Conservation (phyloP, 2,113 vertebrate genomes). For the Ceratotherium simum region DNA sequence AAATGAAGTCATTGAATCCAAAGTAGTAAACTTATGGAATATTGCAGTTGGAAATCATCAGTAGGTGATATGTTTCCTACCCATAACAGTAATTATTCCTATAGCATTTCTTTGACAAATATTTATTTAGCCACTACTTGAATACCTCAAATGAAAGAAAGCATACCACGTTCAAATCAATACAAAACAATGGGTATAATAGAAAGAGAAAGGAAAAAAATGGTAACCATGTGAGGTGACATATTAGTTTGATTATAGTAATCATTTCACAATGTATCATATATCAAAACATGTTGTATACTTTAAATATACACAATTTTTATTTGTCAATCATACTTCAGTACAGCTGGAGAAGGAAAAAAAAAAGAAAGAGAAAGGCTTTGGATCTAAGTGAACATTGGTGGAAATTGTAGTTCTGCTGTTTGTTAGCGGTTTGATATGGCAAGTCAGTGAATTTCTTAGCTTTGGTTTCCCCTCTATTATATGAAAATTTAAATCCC, state of each 20-base stretch:
- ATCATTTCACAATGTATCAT: background rate
- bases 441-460: background rate
- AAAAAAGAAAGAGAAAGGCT: background rate
- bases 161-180: background rate
- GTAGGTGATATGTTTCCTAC: background rate
- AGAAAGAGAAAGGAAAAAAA: background rate
- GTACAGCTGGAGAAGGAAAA: background rate
- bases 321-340: background rate
- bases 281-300: background rate
- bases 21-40: background rate
- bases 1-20: background rate
- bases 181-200: background rate
- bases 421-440: background rate
- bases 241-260: background rate
- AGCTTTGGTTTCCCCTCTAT: background rate
- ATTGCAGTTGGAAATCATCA: background rate
- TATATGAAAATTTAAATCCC: background rate
- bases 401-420: background rate
- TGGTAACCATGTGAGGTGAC: background rate
- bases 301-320: background rate
- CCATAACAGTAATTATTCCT: background rate
- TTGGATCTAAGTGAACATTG: background rate
- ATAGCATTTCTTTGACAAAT: background rate
- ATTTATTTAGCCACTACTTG: background rate
- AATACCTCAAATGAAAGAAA: background rate